Evolutionary conservation across 2,113 vertebrate genomes (phyloP), one percentile per base, ranked within the genome.

Genomic region (Psilopogon haemacephalus): DNA sequence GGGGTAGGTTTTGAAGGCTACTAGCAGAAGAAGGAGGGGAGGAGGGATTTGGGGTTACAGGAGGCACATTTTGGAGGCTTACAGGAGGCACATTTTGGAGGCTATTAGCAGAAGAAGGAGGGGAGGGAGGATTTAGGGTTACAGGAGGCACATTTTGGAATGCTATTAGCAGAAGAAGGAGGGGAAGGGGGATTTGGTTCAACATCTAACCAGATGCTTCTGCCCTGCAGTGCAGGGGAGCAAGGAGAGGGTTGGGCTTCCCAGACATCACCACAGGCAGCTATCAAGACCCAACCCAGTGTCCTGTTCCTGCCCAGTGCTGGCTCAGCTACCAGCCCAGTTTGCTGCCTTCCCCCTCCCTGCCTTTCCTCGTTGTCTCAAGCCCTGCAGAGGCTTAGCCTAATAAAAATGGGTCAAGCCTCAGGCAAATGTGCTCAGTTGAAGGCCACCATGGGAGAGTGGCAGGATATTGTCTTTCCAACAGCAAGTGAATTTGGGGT

Each of bases 401-500:
- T 98, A 98, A 98, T 97, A 98, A n/a, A n/a, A n/a, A 97, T 94
- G 95, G 97, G 97, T 97, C 98, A 97, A 88, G 96, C 95, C 84
- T 95, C 96, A 97, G 97, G 97, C 97, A 98, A 98, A 97, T 97
- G 97, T 97, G 96, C 96, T 98, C 97, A 97, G 94, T 97, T 97
- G 97, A 97, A 98, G 98, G 98, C 98, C 98, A 98, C 98, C 98
- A 97, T 97, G 97, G 97, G 97, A 98, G 98, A 98, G 96, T 97
- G 98, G 96, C 97, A 98, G 97, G 98, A 98, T 98, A 98, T 98
- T 98, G 97, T 98, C 98, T 98, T 98, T 98, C 98, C 97, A 98
- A 97, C 93, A 97, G 97, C 98, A 98, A 98, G 98, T 97, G 97
- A 98, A 98, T 97, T 98, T 98, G 97, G 97, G 97, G 97, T 97